Conservation (phyloP, 2,888 invertebrate genomes). For the Drosophila neutralis region DNA sequence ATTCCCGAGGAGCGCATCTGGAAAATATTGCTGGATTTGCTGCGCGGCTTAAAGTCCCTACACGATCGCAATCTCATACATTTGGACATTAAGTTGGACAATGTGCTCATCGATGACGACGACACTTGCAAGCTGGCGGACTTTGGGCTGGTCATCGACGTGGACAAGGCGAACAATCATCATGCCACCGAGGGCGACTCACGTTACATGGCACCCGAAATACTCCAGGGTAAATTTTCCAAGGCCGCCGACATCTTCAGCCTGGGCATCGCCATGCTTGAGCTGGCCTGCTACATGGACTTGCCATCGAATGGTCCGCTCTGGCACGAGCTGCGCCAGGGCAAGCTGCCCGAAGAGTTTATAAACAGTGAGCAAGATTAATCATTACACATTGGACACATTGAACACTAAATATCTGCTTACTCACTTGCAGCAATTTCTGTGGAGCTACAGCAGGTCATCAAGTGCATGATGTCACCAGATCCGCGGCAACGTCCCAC, state of each 20-base stretch:
- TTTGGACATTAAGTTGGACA: conserved; percentile 91
- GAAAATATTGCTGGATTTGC: conserved; percentile 88
- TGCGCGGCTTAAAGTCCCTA: conserved; percentile 88
- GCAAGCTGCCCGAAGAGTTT: conserved; percentile 86
- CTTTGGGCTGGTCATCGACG: conserved; percentile 90
- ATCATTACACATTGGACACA: neutral
- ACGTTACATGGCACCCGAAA: conserved; percentile 90
- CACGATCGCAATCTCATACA: conserved; percentile 89
- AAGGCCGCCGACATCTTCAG: conserved; percentile 91
- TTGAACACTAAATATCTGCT: neutral
- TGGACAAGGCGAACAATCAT: conserved; percentile 86
- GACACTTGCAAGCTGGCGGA: conserved; percentile 89
- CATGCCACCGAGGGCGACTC: conserved; percentile 90
- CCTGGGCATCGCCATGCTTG: conserved; percentile 90
- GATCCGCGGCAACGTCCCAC: conserved; percentile 86
- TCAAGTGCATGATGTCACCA: conserved; percentile 87
- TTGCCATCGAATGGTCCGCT: conserved; percentile 88
- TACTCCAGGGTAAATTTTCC: conserved; percentile 88
- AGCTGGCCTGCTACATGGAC: conserved; percentile 89
- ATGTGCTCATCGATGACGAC: conserved; percentile 89
- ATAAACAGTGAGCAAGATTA: conserved; percentile 80
- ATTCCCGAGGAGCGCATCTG: conserved; percentile 88
- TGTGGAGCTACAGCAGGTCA: conserved; percentile 85
- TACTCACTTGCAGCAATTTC: conserved; percentile 84
- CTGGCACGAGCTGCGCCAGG: conserved; percentile 88